These are phyloP conservation scores for Falco cherrug DNA, from an alignment of 2,797 vertebrate species.

Conservation along the genomic window DNA sequence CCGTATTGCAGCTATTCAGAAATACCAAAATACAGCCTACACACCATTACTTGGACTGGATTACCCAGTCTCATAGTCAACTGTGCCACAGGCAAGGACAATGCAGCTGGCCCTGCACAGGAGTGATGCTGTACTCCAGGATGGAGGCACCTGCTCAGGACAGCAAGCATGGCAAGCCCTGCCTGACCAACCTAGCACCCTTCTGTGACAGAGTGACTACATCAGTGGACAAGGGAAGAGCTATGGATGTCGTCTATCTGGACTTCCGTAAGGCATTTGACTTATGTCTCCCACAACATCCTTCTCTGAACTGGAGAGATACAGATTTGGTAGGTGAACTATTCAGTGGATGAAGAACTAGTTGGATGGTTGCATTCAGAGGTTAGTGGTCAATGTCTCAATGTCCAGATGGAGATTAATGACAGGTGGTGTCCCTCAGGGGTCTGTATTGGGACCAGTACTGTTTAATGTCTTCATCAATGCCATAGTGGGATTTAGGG, in stretches of 20 bases:
- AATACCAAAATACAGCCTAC: neutral
- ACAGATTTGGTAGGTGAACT: too few relatives aligned
- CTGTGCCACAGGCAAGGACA: accelerated
- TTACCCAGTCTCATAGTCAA: neutral
- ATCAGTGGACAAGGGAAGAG: too few relatives aligned
- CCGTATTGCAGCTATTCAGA: neutral
- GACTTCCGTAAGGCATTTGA: neutral
- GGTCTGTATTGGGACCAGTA: neutral
- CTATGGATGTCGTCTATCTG: neutral
- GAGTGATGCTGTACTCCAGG: neutral
- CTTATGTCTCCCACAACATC: too few relatives aligned
- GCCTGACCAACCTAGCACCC: neutral
- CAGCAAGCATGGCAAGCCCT: neutral
- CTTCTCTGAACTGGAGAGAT: too few relatives aligned
- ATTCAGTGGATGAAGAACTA: too few relatives aligned
- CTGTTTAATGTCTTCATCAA: neutral
- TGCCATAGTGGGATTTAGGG: neutral
- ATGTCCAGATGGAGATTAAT: neutral
- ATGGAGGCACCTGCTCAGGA: accelerated
- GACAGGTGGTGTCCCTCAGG: neutral
- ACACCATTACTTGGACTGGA: neutral
- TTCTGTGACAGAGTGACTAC: neutral
- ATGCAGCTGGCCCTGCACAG: accelerated
- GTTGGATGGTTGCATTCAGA: neutral
- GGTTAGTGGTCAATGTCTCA: neutral